phyloP scores from a whole-genome alignment of 2,888 invertebrate genomes.

The Koerneria pararmatus region DNA sequence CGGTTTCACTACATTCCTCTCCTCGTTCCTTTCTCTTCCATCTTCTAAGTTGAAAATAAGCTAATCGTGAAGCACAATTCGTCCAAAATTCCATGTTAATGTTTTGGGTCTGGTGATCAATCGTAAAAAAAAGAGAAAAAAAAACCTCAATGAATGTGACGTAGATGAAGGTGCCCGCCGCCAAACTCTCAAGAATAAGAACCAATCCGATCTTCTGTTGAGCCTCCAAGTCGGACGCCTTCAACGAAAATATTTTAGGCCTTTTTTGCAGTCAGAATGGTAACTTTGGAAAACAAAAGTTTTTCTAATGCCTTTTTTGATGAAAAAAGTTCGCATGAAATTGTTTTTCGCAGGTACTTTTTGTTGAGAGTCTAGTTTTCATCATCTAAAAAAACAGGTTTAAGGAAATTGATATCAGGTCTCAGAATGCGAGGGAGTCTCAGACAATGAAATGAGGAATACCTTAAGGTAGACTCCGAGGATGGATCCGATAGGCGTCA shows the following conservation, averaged over 20 bases:
- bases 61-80: too few species aligned
- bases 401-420: too few species aligned
- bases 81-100: too few species aligned
- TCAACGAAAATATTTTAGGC: constrained; percentile 1
- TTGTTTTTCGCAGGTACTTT: too few species aligned
- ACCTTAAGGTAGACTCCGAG: constrained; percentile 40
- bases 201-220: constrained; percentile 42
- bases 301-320: neutral
- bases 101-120: too few species aligned
- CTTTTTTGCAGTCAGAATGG: neutral
- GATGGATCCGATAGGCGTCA: constrained; percentile 69
- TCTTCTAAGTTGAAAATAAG: neutral
- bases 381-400: too few species aligned
- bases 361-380: too few species aligned
- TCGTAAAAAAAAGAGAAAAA: neutral
- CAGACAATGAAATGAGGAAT: too few species aligned
- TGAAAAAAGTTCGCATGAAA: too few species aligned
- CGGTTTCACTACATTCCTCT: too few species aligned
- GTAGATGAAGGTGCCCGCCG: constrained; percentile 55
- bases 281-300: constrained; percentile 4
- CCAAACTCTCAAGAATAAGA: constrained; percentile 45
- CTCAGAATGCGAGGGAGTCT: too few species aligned
- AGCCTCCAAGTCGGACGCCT: constrained; percentile 31
- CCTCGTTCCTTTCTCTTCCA: neutral
- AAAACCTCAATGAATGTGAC: constrained; percentile 46